A percentile compares a stretch with the other conserved stretches of the same genome.
phyloP scores from a whole-genome alignment of 2,113 vertebrate genomes.

The Pelodiscus sinensis region DNA sequence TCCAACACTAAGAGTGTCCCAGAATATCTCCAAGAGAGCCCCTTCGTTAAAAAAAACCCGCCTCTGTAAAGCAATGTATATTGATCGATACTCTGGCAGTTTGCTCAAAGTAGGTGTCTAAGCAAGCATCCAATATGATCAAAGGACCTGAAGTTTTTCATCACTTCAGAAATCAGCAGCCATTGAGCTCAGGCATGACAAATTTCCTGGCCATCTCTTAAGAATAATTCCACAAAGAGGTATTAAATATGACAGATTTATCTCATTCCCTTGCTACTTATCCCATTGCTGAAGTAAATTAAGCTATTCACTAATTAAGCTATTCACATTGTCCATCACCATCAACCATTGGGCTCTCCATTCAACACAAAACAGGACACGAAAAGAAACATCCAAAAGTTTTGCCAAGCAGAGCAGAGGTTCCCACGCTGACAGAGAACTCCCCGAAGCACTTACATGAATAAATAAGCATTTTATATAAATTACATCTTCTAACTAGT shows the following conservation, averaged over 20 bases:
- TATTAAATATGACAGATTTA: not conserved
- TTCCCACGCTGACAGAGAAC: not conserved
- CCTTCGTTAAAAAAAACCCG: accelerated
- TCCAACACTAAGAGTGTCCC: accelerated
- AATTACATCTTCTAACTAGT: accelerated
- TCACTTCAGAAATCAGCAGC: not conserved
- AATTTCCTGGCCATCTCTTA: not conserved
- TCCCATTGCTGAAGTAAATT: too few species aligned
- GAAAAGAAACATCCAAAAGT: not conserved
- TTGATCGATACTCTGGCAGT: not conserved
- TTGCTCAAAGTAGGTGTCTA: not conserved
- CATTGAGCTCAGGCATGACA: not conserved
- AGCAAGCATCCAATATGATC: not conserved
- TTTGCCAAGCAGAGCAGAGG: not conserved
- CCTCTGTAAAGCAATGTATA: not conserved
- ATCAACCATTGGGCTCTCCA: not conserved
- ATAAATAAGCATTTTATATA: not conserved
- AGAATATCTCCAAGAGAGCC: accelerated
- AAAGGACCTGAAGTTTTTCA: not conserved
- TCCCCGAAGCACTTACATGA: not conserved
- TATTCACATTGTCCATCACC: not conserved
- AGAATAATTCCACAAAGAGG: not conserved
- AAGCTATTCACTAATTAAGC: not conserved
- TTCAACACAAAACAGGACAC: not conserved
- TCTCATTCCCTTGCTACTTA: not conserved